phyloP scores from a whole-genome alignment of 2,113 vertebrate genomes.

The Microtus ochrogaster region DNA sequence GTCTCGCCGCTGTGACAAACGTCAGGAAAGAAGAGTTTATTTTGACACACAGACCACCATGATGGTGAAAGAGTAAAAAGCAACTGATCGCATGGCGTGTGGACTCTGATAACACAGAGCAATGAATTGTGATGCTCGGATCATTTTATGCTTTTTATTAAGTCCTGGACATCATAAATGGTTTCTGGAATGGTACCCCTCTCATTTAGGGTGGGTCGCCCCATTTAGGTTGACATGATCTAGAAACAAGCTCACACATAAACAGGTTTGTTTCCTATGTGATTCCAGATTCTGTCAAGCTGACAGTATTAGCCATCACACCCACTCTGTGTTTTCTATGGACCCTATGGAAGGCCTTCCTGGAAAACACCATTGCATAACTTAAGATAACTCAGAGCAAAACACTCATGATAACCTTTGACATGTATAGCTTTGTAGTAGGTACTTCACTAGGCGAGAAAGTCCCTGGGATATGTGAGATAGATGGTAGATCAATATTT shows the following conservation, averaged over 20 bases:
- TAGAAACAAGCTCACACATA: neutral
- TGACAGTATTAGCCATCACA: neutral
- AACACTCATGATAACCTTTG: neutral
- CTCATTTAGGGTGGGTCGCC: neutral
- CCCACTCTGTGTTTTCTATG: neutral
- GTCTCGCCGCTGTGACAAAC: neutral
- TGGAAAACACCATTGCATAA: neutral
- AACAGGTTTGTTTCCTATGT: neutral
- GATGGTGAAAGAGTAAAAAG: neutral
- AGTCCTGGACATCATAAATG: neutral
- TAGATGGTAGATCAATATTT: neutral
- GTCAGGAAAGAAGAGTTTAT: neutral
- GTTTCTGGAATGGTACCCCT: neutral
- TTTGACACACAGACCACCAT: neutral
- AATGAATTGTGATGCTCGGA: neutral
- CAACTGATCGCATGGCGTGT: neutral
- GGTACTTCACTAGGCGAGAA: conserved; percentile 12
- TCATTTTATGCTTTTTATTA: neutral
- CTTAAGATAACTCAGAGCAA: conserved; percentile 8
- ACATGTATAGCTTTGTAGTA: neutral
- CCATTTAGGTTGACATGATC: neutral
- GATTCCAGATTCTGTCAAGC: neutral
- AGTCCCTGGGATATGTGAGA: conserved; percentile 3
- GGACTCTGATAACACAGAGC: neutral
- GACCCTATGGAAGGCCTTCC: neutral